Percentiles rank a stretch among this genome's conserved stretches.
Evolutionary conservation across 2,113 vertebrate species (phyloP).

Genomic region (Nannospalax galili): DNA sequence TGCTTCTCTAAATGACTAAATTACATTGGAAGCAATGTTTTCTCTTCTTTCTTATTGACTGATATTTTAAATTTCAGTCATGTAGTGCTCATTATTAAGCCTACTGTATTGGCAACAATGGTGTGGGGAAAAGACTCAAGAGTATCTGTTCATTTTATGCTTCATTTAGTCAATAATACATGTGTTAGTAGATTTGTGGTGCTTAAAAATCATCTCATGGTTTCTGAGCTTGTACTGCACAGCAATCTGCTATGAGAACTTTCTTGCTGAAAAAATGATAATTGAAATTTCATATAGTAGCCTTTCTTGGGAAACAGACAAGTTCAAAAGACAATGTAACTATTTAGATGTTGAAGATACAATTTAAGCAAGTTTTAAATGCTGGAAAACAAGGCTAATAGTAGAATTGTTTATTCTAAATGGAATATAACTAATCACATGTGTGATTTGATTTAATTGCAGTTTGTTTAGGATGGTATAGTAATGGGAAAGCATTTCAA

Average conservation of each 20-base stretch:
- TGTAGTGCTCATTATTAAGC: conserved; percentile 13
- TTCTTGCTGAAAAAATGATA: conserved; percentile 1
- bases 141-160: conserved; percentile 71
- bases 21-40: background rate
- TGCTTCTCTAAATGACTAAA: background rate
- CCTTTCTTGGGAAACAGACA: conserved; percentile 40
- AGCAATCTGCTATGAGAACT: background rate
- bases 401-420: background rate
- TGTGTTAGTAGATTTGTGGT: background rate
- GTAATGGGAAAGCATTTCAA: background rate
- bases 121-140: conserved; percentile 31
- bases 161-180: conserved; percentile 69
- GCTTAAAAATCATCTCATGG: conserved; percentile 2
- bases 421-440: background rate
- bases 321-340: conserved; percentile 41
- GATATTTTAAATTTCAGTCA: background rate
- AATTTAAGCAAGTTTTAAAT: conserved; percentile 7
- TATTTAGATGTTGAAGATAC: background rate
- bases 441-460: conserved; percentile 22
- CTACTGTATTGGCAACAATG: background rate
- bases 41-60: background rate
- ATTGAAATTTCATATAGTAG: conserved; percentile 21
- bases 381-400: conserved; percentile 41
- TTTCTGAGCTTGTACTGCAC: background rate
- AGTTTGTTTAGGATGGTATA: background rate